Conservation (phyloP, 2,797 vertebrate genomes). For the Chaunax sp. region DNA sequence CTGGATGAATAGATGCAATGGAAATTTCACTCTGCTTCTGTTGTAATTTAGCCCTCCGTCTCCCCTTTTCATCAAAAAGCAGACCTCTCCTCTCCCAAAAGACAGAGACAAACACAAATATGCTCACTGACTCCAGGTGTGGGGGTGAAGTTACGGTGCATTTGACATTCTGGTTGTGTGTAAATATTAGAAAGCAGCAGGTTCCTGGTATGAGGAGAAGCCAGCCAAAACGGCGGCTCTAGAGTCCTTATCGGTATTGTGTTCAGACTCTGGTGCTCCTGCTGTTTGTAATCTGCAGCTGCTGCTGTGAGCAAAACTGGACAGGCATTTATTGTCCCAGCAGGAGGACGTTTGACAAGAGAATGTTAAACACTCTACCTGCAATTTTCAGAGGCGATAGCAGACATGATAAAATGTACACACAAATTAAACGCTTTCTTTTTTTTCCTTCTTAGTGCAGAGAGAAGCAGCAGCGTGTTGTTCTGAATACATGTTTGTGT, state of each 20-base stretch:
- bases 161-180: slow-evolving; percentile 95
- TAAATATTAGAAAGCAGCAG: slow-evolving; percentile 99
- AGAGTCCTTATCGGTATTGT: slow-evolving; percentile 95
- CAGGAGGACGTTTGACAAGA: slow-evolving; percentile 93
- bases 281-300: slow-evolving; percentile 99
- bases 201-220: slow-evolving; percentile 91
- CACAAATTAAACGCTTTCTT: slow-evolving; percentile 79
- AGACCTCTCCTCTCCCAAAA: slow-evolving; percentile 46
- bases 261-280: slow-evolving; percentile 91
- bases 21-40: slow-evolving; percentile 76
- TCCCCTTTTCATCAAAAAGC: slow-evolving; percentile 41
- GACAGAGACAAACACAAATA: slow-evolving; percentile 62
- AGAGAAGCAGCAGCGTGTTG: slow-evolving; percentile 6
- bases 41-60: slow-evolving; percentile 69
- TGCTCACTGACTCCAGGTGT: slow-evolving; percentile 76
- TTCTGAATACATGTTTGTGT: not conserved
- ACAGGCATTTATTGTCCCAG: slow-evolving; percentile 99
- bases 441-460: slow-evolving; percentile 14
- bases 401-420: slow-evolving; percentile 88
- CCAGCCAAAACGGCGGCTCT: slow-evolving; percentile 89
- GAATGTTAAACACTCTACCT: slow-evolving; percentile 97
- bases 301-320: slow-evolving; percentile 98
- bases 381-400: slow-evolving; percentile 92
- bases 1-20: slow-evolving; percentile 69
- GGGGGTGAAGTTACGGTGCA: slow-evolving; percentile 80